A percentile compares a stretch with the other conserved stretches of the same genome.
These are phyloP conservation scores for Diplosoma virens DNA, from an alignment of 23 tunicate species.

Conservation along the genomic window DNA sequence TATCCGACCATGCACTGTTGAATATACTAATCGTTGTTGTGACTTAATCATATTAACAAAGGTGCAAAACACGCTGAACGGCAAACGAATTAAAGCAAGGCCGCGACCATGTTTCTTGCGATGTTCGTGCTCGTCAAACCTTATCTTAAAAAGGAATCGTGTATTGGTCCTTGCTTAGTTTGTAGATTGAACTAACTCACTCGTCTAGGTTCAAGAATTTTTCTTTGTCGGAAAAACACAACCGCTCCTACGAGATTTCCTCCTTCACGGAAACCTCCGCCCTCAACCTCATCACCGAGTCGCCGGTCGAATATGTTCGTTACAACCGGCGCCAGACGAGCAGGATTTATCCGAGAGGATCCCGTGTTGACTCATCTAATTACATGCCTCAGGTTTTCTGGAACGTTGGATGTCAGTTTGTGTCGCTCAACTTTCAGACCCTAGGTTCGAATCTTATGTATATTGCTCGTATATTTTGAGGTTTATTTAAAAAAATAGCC, in stretches of 20 bases:
- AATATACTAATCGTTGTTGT: too few relatives aligned
- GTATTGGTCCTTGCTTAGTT: too few relatives aligned
- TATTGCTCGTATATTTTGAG: neutral
- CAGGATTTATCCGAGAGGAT: conserved; percentile 85
- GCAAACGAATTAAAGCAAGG: too few relatives aligned
- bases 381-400: conserved; percentile 90
- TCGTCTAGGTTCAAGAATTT: conserved; percentile 86
- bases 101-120: too few relatives aligned
- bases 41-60: too few relatives aligned
- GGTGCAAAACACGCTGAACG: too few relatives aligned
- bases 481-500: too few relatives aligned
- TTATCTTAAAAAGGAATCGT: too few relatives aligned
- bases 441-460: conserved; percentile 34
- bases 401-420: conserved; percentile 96
- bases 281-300: conserved; percentile 47
- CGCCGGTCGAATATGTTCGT: conserved; percentile 66
- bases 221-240: conserved; percentile 45
- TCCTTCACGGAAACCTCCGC: conserved; percentile 84
- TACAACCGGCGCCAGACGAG: conserved; percentile 90
- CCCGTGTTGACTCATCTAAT: conserved; percentile 76
- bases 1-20: too few relatives aligned
- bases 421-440: conserved; percentile 80
- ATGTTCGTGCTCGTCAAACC: too few relatives aligned
- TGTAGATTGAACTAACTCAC: too few relatives aligned
- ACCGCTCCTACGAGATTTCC: conserved; percentile 76